Evolutionary conservation across 2,113 vertebrate species (phyloP).

Genomic region (Rhinoderma darwinii): DNA sequence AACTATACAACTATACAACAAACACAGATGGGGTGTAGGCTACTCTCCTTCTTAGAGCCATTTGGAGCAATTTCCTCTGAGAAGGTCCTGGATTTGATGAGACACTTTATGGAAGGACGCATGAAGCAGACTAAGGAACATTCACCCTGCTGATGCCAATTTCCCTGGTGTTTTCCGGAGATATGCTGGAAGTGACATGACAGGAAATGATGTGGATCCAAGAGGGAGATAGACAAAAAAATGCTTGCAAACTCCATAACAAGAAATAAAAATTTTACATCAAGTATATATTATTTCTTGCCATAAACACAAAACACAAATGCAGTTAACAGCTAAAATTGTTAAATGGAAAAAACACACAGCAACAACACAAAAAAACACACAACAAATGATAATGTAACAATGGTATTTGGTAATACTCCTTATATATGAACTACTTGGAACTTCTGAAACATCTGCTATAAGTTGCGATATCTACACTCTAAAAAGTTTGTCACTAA

Average conservation of each 20-base stretch:
- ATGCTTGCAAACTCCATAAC: background rate
- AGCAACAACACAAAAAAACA: background rate
- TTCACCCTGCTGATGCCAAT: slow-evolving; percentile 40
- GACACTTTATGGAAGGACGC: slow-evolving; percentile 1
- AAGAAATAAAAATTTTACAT: too few species aligned
- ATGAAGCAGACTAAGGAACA: slow-evolving; percentile 21
- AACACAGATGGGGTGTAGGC: background rate
- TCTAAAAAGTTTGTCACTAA: too few species aligned
- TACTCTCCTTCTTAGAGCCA: slow-evolving; percentile 23
- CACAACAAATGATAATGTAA: background rate
- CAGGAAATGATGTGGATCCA: slow-evolving; percentile 50
- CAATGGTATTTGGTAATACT: background rate
- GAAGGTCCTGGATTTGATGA: slow-evolving; percentile 1
- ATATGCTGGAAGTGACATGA: slow-evolving; percentile 50
- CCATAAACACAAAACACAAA: background rate
- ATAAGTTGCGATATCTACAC: background rate
- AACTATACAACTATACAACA: background rate
- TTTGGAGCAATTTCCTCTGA: slow-evolving; percentile 13
- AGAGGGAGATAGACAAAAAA: slow-evolving; percentile 25
- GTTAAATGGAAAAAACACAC: background rate
- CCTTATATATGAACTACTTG: background rate
- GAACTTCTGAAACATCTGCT: too few species aligned
- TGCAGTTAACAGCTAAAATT: background rate
- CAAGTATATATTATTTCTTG: slow-evolving; percentile 3
- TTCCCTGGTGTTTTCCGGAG: slow-evolving; percentile 31